Percentiles rank a stretch among this genome's conserved stretches.
Conservation (phyloP, 2,888 invertebrate genomes). For the Heliconius charithonia region DNA sequence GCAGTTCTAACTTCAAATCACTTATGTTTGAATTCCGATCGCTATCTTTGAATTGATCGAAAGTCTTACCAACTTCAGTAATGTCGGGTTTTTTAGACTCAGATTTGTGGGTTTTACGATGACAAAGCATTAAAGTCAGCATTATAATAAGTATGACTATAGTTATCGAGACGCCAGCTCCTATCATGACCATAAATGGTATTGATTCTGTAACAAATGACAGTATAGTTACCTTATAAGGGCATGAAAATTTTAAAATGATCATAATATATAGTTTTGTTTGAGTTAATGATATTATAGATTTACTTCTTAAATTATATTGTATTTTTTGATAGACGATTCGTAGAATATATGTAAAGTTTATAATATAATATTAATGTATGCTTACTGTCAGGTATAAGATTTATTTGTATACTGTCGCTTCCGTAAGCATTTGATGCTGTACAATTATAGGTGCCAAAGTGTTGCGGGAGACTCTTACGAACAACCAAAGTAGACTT, state of each 20-base stretch:
- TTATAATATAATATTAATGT: background rate
- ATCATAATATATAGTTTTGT: conserved; percentile 2
- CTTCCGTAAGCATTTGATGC: conserved; percentile 95
- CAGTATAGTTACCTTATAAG: conserved; percentile 5
- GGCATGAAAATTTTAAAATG: background rate
- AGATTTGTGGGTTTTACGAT: conserved; percentile 81
- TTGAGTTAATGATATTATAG: background rate
- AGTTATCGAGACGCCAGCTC: conserved; percentile 88
- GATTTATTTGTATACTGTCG: conserved; percentile 91
- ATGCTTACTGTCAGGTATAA: conserved; percentile 94
- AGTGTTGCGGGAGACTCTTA: conserved; percentile 91
- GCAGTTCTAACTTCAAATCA: conserved; percentile 93
- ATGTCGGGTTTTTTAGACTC: conserved; percentile 85
- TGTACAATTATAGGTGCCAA: conserved; percentile 96
- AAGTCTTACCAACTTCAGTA: conserved; percentile 68
- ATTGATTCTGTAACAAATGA: conserved; percentile 85
- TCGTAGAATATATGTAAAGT: too few species aligned
- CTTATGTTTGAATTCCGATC: conserved; percentile 96
- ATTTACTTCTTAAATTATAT: background rate
- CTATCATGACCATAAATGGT: conserved; percentile 90
- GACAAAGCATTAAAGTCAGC: conserved; percentile 90
- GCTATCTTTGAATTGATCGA: conserved; percentile 86
- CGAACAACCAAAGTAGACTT: conserved; percentile 93
- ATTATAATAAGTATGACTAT: conserved; percentile 91
- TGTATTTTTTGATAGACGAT: background rate